Evolutionary conservation across 2,113 vertebrate species (phyloP).

Genomic region (Meleagris gallopavo): DNA sequence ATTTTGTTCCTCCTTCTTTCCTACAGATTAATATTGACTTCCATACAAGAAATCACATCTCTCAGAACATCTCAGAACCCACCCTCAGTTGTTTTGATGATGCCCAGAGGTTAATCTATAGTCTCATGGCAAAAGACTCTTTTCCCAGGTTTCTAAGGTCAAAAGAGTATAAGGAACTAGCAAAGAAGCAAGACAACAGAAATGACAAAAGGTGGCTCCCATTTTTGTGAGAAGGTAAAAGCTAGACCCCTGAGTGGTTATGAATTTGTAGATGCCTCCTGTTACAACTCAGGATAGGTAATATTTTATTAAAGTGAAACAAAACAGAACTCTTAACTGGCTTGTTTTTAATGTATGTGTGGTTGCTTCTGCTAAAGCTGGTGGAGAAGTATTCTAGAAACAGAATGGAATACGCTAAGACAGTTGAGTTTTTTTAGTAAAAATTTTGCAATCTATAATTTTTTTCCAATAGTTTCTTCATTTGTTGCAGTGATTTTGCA

Average conservation of each 20-base stretch:
- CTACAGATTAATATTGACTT: slow-evolving; percentile 85
- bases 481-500: background rate
- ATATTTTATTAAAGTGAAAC: background rate
- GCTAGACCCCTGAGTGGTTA: background rate
- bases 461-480: background rate
- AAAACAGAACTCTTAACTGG: background rate
- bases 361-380: background rate
- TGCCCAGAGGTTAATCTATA: slow-evolving; percentile 79
- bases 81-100: slow-evolving; percentile 82
- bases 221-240: slow-evolving; percentile 67
- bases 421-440: background rate
- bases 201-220: slow-evolving; percentile 78
- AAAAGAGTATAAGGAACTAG: slow-evolving; percentile 79
- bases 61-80: slow-evolving; percentile 76
- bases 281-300: background rate
- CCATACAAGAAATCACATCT: slow-evolving; percentile 78
- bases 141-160: slow-evolving; percentile 84
- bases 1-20: slow-evolving; percentile 37
- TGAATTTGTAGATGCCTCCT: background rate
- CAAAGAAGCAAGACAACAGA: slow-evolving; percentile 68
- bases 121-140: slow-evolving; percentile 85
- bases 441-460: background rate
- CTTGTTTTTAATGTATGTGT: background rate
- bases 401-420: background rate
- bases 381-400: background rate